Conservation (phyloP, 1,140 invertebrate genomes). For the Conus ventricosus region DNA sequence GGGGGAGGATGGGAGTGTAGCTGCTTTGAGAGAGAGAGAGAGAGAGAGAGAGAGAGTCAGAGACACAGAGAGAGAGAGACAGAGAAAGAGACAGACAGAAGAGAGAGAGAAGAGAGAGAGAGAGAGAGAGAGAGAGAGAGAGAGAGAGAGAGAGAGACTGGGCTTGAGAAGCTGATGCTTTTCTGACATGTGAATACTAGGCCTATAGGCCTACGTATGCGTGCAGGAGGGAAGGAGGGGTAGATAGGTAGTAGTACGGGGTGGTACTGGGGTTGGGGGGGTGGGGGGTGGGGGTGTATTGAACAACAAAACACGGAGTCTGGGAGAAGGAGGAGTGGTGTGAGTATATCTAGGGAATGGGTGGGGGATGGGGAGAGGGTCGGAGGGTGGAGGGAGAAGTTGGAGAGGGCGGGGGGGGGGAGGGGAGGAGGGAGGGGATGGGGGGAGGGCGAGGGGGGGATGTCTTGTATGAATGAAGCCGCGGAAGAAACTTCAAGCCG, state of each 20-base stretch:
- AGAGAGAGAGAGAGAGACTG: neutral
- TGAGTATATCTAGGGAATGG: neutral
- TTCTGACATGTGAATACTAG: too few relatives aligned
- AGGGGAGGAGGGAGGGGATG: too few relatives aligned
- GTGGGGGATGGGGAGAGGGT: neutral
- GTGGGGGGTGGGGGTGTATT: neutral
- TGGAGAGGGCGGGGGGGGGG: too few relatives aligned
- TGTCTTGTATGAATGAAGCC: too few relatives aligned
- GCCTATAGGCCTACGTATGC: too few relatives aligned
- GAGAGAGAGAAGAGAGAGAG: slow-evolving; percentile 7
- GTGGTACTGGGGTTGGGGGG: neutral
- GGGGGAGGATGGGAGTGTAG: neutral
- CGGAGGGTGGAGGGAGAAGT: neutral
- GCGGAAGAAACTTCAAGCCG: neutral
- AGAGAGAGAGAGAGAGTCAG: neutral
- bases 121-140: slow-evolving; percentile 8
- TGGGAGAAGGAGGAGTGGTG: neutral
- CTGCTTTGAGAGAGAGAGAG: neutral
- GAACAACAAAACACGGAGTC: neutral
- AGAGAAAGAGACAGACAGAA: neutral
- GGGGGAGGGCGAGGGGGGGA: too few relatives aligned
- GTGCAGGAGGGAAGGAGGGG: too few relatives aligned
- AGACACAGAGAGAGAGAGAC: neutral
- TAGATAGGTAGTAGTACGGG: neutral
- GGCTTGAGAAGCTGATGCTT: neutral